Conservation (phyloP, 2,888 invertebrate species). For the Aphrophora alni region DNA sequence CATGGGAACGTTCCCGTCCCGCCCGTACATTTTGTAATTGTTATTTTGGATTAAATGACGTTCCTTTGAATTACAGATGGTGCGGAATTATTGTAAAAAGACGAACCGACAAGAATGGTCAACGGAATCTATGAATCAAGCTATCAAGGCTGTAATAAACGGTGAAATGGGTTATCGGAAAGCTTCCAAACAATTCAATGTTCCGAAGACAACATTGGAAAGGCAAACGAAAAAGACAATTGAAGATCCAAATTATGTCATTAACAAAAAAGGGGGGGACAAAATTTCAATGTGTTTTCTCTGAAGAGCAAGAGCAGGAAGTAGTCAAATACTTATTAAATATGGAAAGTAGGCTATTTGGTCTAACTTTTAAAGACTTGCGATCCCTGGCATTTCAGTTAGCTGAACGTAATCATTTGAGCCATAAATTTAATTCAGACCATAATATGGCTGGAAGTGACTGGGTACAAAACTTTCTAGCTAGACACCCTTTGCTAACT, state of each 20-base stretch:
- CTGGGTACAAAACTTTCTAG: constrained; percentile 52
- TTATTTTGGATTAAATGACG: too few species aligned
- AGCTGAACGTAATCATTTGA: constrained; percentile 48
- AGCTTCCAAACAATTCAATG: background rate
- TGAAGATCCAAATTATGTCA: background rate
- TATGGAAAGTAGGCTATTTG: constrained; percentile 47
- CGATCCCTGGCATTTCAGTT: constrained; percentile 48
- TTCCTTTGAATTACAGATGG: too few species aligned
- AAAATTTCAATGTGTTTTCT: background rate
- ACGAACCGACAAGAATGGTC: too few species aligned
- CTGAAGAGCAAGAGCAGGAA: background rate
- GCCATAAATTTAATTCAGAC: constrained; percentile 53
- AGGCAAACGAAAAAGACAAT: background rate
- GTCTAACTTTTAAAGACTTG: constrained; percentile 50
- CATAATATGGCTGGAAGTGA: constrained; percentile 36
- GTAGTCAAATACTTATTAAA: background rate
- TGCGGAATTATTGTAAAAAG: too few species aligned
- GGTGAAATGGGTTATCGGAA: background rate
- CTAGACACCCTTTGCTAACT: constrained; percentile 50
- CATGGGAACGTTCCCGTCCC: too few species aligned
- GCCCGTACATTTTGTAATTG: too few species aligned
- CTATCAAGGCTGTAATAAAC: too few species aligned
- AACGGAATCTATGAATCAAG: too few species aligned
- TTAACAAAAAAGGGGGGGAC: background rate
- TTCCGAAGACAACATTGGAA: background rate